Evolutionary conservation across 2,113 vertebrate species (phyloP), one percentile per base, ranked within the genome.

Genomic region (Lonchura striata): DNA sequence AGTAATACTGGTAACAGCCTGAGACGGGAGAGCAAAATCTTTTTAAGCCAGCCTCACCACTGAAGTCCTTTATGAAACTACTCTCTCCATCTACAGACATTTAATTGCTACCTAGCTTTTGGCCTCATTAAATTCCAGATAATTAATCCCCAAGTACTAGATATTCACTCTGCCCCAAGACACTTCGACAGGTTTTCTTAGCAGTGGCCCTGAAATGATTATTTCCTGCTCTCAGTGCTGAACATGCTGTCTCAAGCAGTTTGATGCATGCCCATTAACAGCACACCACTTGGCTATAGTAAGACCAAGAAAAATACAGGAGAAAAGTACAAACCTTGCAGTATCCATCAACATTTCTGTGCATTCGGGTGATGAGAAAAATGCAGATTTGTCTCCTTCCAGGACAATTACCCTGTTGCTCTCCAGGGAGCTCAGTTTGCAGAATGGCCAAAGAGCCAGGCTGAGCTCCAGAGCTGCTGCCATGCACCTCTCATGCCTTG

Each of bases 71-170:
- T 81, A 94, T 23, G 39, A 83, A 94, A 86, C 71, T 77, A 54
- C 60, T 44, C 15, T 94, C 49, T 94, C 90, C 78, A 63, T 93
- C 93, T 96, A 84, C 81, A 94, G 87, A 60, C 37, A 66, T 80
- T 91, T 89, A 96, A 95, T 91, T 96, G 91, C 78, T 90, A 96
- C 93, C 95, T 88, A 94, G 89, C 82, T 97, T 96, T 92, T 94
- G 91, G 86, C 92, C 97, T 96, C 92, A 96, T 97, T 97, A 97
- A 94, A 95, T 97, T 96, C 88, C 86, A 94, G 96, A 96, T 96
- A 97, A 98, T 98, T 97, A 98, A 97, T 98, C 97, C 96, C 97
- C 33, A 41, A 94, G 92, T 94, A 96, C 92, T 95, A 95, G 84
- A 89, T 96, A 97, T 97, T 96, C 95, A 76, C 87, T 95, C 91